phyloP scores from a whole-genome alignment of 2,797 vertebrate species.

The Tenualosa ilisha region DNA sequence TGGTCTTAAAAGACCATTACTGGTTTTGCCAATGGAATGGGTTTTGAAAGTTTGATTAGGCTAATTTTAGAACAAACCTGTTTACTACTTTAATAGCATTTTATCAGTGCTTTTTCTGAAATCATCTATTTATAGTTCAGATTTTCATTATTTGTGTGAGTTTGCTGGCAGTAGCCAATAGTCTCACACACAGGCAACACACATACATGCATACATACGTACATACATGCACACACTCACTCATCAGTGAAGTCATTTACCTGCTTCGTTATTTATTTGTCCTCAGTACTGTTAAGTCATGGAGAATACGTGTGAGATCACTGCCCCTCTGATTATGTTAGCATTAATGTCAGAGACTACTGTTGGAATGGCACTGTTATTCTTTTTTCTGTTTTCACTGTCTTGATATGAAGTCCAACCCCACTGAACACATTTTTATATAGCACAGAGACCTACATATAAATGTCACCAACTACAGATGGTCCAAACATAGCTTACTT shows the following conservation, averaged over 20 bases:
- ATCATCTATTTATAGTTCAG: neutral
- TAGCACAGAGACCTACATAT: slow-evolving; percentile 39
- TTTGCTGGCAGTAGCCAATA: neutral
- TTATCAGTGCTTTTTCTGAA: slow-evolving; percentile 1
- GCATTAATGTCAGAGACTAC: slow-evolving; percentile 33
- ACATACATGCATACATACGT: neutral
- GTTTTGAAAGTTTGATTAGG: slow-evolving; percentile 1
- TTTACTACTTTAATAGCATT: neutral
- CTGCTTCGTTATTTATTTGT: slow-evolving; percentile 27
- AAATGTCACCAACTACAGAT: slow-evolving; percentile 33
- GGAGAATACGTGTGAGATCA: slow-evolving; percentile 19
- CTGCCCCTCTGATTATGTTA: slow-evolving; percentile 32
- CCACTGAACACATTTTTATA: slow-evolving; percentile 26
- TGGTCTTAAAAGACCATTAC: slow-evolving; percentile 37
- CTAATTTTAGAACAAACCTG: neutral
- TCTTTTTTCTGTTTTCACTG: slow-evolving; percentile 31
- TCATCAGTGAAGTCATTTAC: slow-evolving; percentile 18
- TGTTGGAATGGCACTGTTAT: slow-evolving; percentile 40
- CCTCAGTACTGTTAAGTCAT: slow-evolving; percentile 22
- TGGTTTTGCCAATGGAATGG: slow-evolving; percentile 43
- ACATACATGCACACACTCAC: neutral
- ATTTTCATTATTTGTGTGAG: neutral
- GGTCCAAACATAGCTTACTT: slow-evolving; percentile 39
- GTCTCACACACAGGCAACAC: neutral
- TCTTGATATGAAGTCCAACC: slow-evolving; percentile 25